phyloP scores from a whole-genome alignment of 1,140 invertebrate species.

The Thaumetopoea pityocampa region DNA sequence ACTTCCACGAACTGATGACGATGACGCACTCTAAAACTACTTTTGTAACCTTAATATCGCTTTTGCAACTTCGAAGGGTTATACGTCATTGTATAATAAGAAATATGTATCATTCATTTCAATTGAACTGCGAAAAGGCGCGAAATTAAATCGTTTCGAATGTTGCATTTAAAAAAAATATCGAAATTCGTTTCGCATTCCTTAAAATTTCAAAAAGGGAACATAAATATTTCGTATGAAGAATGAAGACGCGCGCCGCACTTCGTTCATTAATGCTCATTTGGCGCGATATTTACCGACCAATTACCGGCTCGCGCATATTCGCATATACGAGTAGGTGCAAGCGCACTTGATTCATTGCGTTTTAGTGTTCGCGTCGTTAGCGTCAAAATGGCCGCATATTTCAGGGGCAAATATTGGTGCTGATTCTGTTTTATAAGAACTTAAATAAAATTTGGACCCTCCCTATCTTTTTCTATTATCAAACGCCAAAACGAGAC shows the following conservation, averaged over 20 bases:
- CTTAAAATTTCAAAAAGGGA: conserved; percentile 31
- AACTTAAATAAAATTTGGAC: no score
- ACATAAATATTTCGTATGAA: conserved; percentile 44
- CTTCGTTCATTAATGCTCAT: conserved; percentile 41
- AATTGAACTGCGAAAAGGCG: no score
- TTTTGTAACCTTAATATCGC: not conserved
- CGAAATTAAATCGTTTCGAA: no score
- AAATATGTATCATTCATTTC: no score
- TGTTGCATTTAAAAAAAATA: conserved; percentile 2
- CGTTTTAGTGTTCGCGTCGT: conserved; percentile 28
- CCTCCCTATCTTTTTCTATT: no score
- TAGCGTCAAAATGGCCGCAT: conserved; percentile 32
- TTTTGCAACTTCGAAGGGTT: not conserved
- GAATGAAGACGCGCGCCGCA: conserved; percentile 30
- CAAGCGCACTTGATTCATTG: conserved; percentile 36
- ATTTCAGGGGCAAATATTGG: conserved; percentile 35
- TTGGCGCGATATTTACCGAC: conserved; percentile 43
- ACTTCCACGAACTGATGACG: no score
- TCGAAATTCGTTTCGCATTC: conserved; percentile 30
- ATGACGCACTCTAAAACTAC: no score
- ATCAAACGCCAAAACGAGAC: not conserved
- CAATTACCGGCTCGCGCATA: conserved; percentile 40
- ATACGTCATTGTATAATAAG: no score
- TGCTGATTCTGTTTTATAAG: conserved; percentile 7
- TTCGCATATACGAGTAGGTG: conserved; percentile 37